Conservation (phyloP, 2,113 vertebrate species). For the Silurus glanis region DNA sequence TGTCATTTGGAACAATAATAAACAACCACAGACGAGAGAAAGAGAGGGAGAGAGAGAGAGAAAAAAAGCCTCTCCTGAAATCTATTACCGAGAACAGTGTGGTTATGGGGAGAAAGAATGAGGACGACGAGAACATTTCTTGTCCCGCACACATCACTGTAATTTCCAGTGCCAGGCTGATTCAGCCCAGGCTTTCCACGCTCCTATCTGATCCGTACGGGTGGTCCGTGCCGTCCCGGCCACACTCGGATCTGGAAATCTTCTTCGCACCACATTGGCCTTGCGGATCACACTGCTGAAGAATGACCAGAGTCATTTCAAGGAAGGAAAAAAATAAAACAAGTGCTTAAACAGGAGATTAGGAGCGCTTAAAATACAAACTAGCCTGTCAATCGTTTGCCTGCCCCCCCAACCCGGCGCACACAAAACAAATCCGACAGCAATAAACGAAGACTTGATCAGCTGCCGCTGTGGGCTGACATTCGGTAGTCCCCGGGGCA, state of each 20-base stretch:
- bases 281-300: slow-evolving; percentile 47
- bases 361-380: slow-evolving; percentile 48
- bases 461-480: background rate
- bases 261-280: slow-evolving; percentile 53
- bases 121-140: slow-evolving; percentile 23
- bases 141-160: slow-evolving; percentile 61
- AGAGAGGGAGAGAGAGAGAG: slow-evolving; percentile 41
- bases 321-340: slow-evolving; percentile 34
- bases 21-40: slow-evolving; percentile 63
- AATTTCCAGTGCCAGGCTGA: slow-evolving; percentile 71
- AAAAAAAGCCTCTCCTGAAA: slow-evolving; percentile 67
- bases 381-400: slow-evolving; percentile 28
- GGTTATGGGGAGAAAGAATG: slow-evolving; percentile 55
- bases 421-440: slow-evolving; percentile 24
- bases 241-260: slow-evolving; percentile 59
- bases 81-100: slow-evolving; percentile 69
- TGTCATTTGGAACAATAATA: slow-evolving; percentile 76
- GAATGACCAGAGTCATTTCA: slow-evolving; percentile 54
- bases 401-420: background rate
- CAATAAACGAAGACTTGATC: slow-evolving; percentile 26
- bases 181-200: slow-evolving; percentile 68
- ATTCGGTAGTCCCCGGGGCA: slow-evolving; percentile 35
- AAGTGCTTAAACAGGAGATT: slow-evolving; percentile 53
- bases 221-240: slow-evolving; percentile 64
- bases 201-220: slow-evolving; percentile 72